Conservation (phyloP, 2,113 vertebrate genomes). For the Apus apus region DNA sequence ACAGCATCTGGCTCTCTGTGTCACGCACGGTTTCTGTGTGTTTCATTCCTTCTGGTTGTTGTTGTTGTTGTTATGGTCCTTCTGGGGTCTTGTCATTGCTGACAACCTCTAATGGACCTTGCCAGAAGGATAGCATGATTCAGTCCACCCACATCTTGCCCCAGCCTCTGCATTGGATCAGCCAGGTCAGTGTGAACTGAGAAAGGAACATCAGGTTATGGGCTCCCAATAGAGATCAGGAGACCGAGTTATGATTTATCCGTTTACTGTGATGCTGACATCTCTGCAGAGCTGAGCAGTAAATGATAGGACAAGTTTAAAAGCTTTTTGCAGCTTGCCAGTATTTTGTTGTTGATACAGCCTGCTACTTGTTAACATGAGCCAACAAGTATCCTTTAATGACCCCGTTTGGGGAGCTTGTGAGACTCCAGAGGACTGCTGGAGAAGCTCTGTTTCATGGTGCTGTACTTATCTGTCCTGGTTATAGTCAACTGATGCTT, state of each 20-base stretch:
- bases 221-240: not conserved
- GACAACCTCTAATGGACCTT: not conserved
- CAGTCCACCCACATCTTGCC: not conserved
- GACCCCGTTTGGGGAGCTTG: not conserved
- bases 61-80: not conserved
- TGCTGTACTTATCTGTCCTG: not conserved
- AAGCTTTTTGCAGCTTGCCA: conserved; percentile 22
- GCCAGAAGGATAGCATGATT: not conserved
- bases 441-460: not conserved
- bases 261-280: not conserved
- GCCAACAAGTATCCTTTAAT: conserved; percentile 10
- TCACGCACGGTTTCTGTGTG: not conserved
- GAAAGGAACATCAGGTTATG: not conserved
- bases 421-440: not conserved
- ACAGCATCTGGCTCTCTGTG: not conserved
- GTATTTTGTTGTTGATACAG: conserved; percentile 7
- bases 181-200: not conserved
- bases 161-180: not conserved
- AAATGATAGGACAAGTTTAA: not conserved
- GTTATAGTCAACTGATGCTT: not conserved
- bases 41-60: not conserved
- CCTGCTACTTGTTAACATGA: not conserved
- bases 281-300: not conserved
- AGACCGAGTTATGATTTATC: not conserved
- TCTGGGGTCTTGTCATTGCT: not conserved